These are phyloP conservation scores for Nothoprocta pentlandii DNA, from an alignment of 2,113 vertebrate genomes.

Conservation along the genomic window DNA sequence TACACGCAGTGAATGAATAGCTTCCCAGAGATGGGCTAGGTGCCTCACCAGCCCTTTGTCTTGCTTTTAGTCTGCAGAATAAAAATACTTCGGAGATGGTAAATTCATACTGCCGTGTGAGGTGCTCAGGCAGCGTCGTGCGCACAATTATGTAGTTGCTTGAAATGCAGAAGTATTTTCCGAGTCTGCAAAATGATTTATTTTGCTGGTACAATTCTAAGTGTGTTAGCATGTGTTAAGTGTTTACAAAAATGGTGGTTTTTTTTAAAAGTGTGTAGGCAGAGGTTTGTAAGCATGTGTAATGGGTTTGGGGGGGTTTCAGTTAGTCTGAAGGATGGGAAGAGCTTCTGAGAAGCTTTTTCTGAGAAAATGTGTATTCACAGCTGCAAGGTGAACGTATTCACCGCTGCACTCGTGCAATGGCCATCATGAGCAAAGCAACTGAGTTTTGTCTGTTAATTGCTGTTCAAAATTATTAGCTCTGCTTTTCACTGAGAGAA, in stretches of 20 bases:
- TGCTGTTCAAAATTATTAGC: not conserved
- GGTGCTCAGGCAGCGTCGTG: not conserved
- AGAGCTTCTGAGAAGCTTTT: not conserved
- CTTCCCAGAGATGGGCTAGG: not conserved
- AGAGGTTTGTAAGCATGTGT: not conserved
- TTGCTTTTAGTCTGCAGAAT: not conserved
- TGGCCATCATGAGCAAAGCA: not conserved
- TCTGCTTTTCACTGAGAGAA: not conserved
- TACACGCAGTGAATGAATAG: rapidly evolving
- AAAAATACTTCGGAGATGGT: not conserved
- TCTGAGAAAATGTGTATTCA: not conserved
- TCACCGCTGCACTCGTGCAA: rapidly evolving
- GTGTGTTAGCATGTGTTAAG: not conserved
- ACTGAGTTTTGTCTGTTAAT: not conserved
- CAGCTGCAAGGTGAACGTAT: not conserved
- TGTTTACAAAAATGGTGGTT: not conserved
- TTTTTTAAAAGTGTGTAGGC: not conserved
- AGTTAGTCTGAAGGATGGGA: not conserved
- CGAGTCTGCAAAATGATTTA: not conserved
- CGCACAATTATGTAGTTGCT: not conserved
- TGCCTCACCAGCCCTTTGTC: not conserved
- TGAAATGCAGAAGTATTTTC: not conserved
- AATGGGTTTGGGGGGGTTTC: not conserved
- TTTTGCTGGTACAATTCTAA: not conserved
- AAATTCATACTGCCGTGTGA: not conserved